Evolutionary conservation across 2,797 vertebrate genomes (phyloP).

Genomic region (Alca torda): DNA sequence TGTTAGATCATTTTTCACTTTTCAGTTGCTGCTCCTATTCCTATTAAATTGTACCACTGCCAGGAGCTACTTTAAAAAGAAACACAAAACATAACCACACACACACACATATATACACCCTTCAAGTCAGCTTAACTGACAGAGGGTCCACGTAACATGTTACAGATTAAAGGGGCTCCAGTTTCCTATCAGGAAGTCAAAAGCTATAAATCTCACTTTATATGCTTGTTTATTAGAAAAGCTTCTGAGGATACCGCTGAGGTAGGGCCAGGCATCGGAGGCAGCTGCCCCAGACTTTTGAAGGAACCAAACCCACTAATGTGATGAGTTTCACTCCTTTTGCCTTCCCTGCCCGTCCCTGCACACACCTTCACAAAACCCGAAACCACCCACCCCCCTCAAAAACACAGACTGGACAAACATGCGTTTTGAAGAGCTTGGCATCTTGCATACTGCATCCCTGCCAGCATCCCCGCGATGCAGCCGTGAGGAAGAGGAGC

Average conservation of each 20-base stretch:
- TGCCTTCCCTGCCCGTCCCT: not conserved
- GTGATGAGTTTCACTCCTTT: not conserved
- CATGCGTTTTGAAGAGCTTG: not conserved
- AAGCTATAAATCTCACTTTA: constrained; percentile 65
- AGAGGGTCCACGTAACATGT: not conserved
- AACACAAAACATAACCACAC: not conserved
- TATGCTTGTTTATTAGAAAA: constrained; percentile 54
- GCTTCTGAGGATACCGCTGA: constrained; percentile 29
- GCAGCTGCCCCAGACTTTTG: not conserved
- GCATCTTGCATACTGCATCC: not conserved
- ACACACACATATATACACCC: not conserved
- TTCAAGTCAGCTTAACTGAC: not conserved
- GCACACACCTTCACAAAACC: not conserved
- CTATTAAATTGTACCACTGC: not conserved
- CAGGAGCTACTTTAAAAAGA: not conserved
- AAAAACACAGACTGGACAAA: not conserved
- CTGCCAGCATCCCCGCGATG: not conserved
- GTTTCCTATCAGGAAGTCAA: constrained; percentile 64
- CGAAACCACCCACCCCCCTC: rapidly evolving
- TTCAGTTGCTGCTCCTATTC: not conserved
- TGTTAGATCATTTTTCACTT: not conserved
- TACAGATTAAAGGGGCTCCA: constrained; percentile 54
- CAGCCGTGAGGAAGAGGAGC: not conserved
- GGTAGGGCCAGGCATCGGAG: not conserved
- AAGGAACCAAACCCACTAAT: not conserved